Conservation (phyloP, 2,797 vertebrate species). For the Chlorospingus flavigularis region DNA sequence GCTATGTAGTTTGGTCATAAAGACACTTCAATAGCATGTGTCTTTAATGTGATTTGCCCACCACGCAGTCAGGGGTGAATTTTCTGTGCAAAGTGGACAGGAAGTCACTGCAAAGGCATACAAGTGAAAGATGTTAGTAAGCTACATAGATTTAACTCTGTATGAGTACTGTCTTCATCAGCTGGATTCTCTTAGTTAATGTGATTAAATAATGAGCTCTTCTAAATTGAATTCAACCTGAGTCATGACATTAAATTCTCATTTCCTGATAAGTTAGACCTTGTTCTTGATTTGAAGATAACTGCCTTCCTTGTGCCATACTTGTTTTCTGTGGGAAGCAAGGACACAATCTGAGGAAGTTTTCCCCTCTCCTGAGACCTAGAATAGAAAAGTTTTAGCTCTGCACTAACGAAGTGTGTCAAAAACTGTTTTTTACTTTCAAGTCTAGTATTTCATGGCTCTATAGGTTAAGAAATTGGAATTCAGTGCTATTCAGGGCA, state of each 20-base stretch:
- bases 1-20: not conserved
- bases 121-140: not conserved
- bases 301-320: not conserved
- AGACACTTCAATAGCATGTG: not conserved
- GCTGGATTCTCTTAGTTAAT: not conserved
- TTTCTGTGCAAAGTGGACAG: not conserved
- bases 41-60: not conserved
- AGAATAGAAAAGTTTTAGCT: not conserved
- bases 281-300: not conserved
- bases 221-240: not conserved
- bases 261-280: not conserved
- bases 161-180: not conserved
- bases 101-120: not conserved
- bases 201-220: not conserved
- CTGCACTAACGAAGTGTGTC: not conserved
- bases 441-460: not conserved
- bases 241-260: not conserved
- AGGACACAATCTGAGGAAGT: not conserved
- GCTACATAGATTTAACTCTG: not conserved
- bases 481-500: not conserved
- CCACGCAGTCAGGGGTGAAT: fast-evolving
- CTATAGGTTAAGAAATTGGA: not conserved
- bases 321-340: not conserved
- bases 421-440: not conserved
- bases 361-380: not conserved